Evolutionary conservation across 2,113 vertebrate genomes (phyloP).

Genomic region (Pollimyrus isidori): DNA sequence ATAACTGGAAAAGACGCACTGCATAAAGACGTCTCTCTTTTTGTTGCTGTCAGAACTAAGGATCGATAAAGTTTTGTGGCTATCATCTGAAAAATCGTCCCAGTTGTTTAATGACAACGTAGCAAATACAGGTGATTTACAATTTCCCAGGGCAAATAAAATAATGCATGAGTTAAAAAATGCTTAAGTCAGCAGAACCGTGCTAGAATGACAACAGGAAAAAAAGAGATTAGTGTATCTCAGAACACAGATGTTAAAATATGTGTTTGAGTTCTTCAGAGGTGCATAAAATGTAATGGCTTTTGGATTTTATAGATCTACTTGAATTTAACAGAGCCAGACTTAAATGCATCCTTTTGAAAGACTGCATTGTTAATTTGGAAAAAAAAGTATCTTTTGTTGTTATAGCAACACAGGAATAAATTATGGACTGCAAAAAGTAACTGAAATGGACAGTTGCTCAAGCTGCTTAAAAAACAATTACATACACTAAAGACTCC

Average conservation of each 20-base stretch:
- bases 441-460: neutral
- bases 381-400: neutral
- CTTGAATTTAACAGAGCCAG: neutral
- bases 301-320: conserved; percentile 9
- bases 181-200: conserved; percentile 51
- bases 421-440: neutral
- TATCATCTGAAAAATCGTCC: conserved; percentile 51
- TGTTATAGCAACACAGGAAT: neutral
- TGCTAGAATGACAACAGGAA: conserved; percentile 41
- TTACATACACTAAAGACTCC: neutral
- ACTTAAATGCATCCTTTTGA: neutral
- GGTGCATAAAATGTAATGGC: conserved; percentile 51
- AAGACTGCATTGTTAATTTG: neutral
- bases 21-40: conserved; percentile 41
- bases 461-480: neutral
- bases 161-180: conserved; percentile 48
- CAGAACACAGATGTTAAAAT: conserved; percentile 52
- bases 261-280: conserved; percentile 44
- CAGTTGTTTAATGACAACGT: conserved; percentile 34
- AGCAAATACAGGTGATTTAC: conserved; percentile 46
- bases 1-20: conserved; percentile 53
- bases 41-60: neutral
- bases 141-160: conserved; percentile 51
- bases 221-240: conserved; percentile 46
- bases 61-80: conserved; percentile 39